A percentile compares a stretch with the other conserved stretches of the same genome.
phyloP scores from a whole-genome alignment of 1,140 invertebrate genomes.

The Diplogasteroides magnus region DNA sequence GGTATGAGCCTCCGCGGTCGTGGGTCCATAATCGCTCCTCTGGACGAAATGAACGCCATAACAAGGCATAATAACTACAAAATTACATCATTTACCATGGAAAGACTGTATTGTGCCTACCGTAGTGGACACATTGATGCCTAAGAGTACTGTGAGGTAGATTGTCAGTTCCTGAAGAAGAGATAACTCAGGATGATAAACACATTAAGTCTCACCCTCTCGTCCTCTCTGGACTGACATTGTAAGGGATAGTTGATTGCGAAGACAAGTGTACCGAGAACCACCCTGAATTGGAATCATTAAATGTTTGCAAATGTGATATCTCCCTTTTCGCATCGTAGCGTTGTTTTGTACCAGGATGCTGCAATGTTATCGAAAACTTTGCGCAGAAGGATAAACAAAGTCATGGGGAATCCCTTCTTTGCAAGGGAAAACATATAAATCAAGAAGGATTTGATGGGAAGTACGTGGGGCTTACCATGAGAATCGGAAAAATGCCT shows the following conservation, averaged over 20 bases:
- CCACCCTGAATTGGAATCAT: background rate
- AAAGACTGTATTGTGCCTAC: no score
- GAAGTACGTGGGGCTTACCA: no score
- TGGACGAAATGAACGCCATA: slow-evolving; percentile 28
- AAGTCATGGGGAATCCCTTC: no score
- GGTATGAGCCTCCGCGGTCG: slow-evolving; percentile 24
- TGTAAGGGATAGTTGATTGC: slow-evolving; percentile 29
- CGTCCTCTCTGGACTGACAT: slow-evolving; percentile 26
- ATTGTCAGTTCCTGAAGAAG: no score
- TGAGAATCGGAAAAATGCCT: slow-evolving; percentile 38
- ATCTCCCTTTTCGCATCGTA: no score
- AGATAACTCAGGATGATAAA: no score
- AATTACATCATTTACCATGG: slow-evolving; percentile 14
- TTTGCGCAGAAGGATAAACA: no score
- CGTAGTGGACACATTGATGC: slow-evolving; percentile 22
- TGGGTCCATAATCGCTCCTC: slow-evolving; percentile 48
- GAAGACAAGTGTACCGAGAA: background rate
- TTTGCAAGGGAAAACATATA: no score
- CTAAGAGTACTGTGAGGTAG: slow-evolving; percentile 34
- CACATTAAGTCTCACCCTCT: slow-evolving; percentile 26
- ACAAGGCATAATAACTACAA: slow-evolving; percentile 35
- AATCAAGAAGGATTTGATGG: no score
- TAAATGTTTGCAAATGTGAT: no score
- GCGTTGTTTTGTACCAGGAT: no score
- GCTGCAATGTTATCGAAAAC: no score